Base-by-base conservation (phyloP, 2,113 vertebrate genomes). In the Gymnobelideus leadbeateri region DNA sequence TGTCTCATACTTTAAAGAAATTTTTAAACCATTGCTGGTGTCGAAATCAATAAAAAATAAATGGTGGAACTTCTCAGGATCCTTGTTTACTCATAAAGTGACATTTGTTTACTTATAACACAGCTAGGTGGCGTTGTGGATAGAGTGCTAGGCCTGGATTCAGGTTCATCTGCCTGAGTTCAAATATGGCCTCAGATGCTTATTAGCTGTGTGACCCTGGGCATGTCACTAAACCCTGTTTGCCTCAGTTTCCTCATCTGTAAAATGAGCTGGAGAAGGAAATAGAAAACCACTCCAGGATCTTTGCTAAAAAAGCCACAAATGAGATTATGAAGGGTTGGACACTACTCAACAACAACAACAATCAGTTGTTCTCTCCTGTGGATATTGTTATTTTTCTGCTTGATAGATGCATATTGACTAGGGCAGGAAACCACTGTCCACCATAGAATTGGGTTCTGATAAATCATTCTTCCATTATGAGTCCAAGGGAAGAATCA, bases 361-460 rank as follows among this genome's bases (percentile, higher is more conserved):
- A 12, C 31, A 61, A 37, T 93, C 84, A 51, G 24, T 93, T 96
- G 19, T 94, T 97, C 96, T 95, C 7, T 14, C 95, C 91, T 93
- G 52, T 92, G 84, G 51, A 55, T 55, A 95, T 95, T 91, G 84
- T 94, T 96, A 91, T 94, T 97, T 97, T 96, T 77, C 91, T 95
- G 57, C 43, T 93, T n/a, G 28, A 89, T 93, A 31, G 84, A 97
- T 92, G 8, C 54, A 95, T 97, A 95, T 92, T 97, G 94, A 97
- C 46, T 31, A 89, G 51, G 94, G 51, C 92, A 93, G 11, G 47
- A 57, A 95, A 91, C n/a, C 52, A 97, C 50, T 91, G 28, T 94
- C 96, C 84, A 96, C 68, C 91, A 57, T 95, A 53, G 53, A n/a
- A 51, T 6, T 93, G 84, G 28, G n/a, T 23, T 3, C 90, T 96